Evolutionary conservation across 2,888 invertebrate genomes (phyloP).

Genomic region (Hipparchia semele): DNA sequence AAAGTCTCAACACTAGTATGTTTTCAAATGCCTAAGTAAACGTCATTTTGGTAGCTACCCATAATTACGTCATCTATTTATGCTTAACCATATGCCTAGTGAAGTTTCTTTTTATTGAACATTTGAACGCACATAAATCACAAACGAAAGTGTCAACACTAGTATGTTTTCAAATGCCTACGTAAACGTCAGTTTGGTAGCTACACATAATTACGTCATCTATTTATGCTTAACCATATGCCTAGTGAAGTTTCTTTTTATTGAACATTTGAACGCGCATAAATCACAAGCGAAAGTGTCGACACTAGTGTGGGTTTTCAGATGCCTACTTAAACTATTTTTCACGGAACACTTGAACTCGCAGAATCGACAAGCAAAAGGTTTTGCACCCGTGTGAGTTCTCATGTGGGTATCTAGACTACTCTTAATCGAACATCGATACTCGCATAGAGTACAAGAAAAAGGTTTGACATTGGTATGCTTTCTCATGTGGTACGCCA

Average conservation of each 20-base stretch:
- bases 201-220: too few species aligned
- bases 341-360: neutral
- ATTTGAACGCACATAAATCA: neutral
- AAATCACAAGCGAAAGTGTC: neutral
- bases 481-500: neutral
- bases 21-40: neutral
- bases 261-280: neutral
- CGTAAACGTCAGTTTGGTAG: neutral
- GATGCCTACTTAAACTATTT: neutral
- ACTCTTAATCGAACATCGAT: neutral
- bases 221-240: neutral
- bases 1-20: neutral
- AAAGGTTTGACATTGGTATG: neutral
- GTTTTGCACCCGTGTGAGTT: neutral
- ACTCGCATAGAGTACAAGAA: neutral
- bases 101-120: neutral
- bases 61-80: neutral
- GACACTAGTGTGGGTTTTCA: neutral
- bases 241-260: neutral
- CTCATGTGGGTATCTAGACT: neutral
- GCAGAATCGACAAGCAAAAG: neutral
- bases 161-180: neutral
- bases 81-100: neutral
- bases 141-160: neutral
- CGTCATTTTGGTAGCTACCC: neutral